These are phyloP conservation scores for Eupithecia tripunctaria DNA, from an alignment of 2,888 invertebrate genomes.

Conservation along the genomic window DNA sequence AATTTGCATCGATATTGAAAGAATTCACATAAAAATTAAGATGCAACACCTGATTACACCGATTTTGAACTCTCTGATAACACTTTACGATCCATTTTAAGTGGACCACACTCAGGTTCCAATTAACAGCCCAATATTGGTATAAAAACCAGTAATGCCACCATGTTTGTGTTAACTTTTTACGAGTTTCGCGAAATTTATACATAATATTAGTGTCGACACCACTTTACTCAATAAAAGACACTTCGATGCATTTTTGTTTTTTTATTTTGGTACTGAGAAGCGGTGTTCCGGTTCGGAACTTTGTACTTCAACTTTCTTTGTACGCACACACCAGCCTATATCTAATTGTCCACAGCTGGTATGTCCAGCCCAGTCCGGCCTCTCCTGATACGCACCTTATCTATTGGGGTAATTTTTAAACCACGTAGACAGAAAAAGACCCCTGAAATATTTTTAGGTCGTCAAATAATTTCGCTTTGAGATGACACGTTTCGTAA, in stretches of 20 bases:
- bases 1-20: not conserved
- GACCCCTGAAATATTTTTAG: no score
- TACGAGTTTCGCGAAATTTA: constrained; percentile 41
- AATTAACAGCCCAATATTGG: constrained; percentile 51
- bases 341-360: no score
- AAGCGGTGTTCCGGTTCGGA: not conserved
- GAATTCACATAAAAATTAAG: constrained; percentile 12
- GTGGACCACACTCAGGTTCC: constrained; percentile 33
- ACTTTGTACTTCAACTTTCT: no score
- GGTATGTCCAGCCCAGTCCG: no score
- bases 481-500: no score
- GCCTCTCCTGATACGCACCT: no score
- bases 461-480: no score
- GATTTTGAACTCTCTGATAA: constrained; percentile 11
- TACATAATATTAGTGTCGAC: constrained; percentile 41
- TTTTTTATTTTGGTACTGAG: constrained; percentile 12
- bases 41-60: not conserved
- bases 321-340: no score
- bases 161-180: constrained; percentile 35
- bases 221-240: constrained; percentile 41
- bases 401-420: no score
- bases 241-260: constrained; percentile 22
- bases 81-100: constrained; percentile 28
- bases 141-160: constrained; percentile 42
- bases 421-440: no score